These are phyloP conservation scores for Epinotia ramella DNA, from an alignment of 2,888 invertebrate genomes.

Conservation along the genomic window DNA sequence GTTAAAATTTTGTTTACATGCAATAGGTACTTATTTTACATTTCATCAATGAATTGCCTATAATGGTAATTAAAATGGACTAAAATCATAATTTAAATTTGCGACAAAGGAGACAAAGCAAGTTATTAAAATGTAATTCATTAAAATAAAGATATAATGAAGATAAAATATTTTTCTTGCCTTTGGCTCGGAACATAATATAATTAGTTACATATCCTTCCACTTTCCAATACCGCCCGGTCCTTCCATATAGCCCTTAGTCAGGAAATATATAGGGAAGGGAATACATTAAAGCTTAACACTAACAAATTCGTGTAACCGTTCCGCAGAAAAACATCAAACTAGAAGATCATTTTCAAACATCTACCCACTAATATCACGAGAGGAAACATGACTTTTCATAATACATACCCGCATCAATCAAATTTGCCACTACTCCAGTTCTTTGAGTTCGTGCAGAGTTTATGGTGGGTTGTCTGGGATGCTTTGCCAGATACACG, in stretches of 20 bases:
- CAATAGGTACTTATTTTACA: slow-evolving; percentile 8
- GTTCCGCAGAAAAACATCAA: slow-evolving; percentile 65
- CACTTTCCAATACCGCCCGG: not conserved
- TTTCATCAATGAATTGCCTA: slow-evolving; percentile 5
- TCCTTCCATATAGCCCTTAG: slow-evolving; percentile 22
- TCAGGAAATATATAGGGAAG: not conserved
- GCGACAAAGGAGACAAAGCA: slow-evolving; percentile 28
- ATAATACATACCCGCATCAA: slow-evolving; percentile 34
- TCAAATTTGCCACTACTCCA: slow-evolving; percentile 16
- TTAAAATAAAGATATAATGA: slow-evolving; percentile 17
- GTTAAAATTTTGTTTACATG: not conserved
- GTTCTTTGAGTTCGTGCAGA: too few relatives aligned
- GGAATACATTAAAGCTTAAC: slow-evolving; percentile 72
- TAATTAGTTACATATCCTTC: slow-evolving; percentile 11
- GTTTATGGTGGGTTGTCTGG: too few relatives aligned
- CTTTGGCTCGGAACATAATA: slow-evolving; percentile 34
- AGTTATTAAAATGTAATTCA: slow-evolving; percentile 17
- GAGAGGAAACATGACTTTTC: slow-evolving; percentile 69
- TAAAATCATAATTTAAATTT: slow-evolving; percentile 42
- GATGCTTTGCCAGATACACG: too few relatives aligned
- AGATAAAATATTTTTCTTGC: slow-evolving; percentile 29
- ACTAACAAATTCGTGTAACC: slow-evolving; percentile 76
- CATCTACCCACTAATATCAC: slow-evolving; percentile 80
- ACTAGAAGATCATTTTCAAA: slow-evolving; percentile 59
- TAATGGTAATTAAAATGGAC: slow-evolving; percentile 1